Evolutionary conservation across 2,797 vertebrate species (phyloP), one percentile per base, ranked within the genome.

Genomic region (Atherinosoma microstoma): DNA sequence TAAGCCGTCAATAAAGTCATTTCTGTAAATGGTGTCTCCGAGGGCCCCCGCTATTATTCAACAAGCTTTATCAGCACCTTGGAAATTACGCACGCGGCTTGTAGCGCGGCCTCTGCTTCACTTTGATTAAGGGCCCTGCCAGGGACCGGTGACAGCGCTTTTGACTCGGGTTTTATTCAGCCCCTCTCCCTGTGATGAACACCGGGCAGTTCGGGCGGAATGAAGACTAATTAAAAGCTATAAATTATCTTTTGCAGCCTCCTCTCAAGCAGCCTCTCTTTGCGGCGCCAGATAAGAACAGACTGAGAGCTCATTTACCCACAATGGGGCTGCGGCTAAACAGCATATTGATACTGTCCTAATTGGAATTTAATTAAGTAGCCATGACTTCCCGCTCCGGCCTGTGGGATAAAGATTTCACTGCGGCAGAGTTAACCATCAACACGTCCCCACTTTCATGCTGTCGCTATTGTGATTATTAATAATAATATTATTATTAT

Each of bases 181-280:
- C 94, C 92, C 67, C 42, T 70, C 76, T 76, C 93, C 93, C 93
- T 88, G 96, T 96, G 96, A 97, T 96, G 96, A 97, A 96, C 96
- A 92, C 95, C 93, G 95, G 96, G 95, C 96, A 95, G 95, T 97
- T 96, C 95, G 95, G 96, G 96, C 96, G 95, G 96, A 97, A 97
- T 97, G 96, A 96, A 96, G 97, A 97, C 96, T 98, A 98, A 99
- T 98, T 99, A 98, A 98, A 98, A 97, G 96, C 97, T 97, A 98
- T 98, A 98, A 98, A 98, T 98, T 97, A 98, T 97, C 96, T 96
- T 94, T 60, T 94, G 95, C 94, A 35, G 78, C 71, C 67, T 27
- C 68, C 87, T 84, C 86, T 87, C 88, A 66, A 77, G 78, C 76
- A 86, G 86, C 80, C 77, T 74, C 90, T 90, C 96, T 93, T 90